Percentiles rank a stretch among this genome's conserved stretches.
These are phyloP conservation scores for Iselma pallidipennis DNA, from an alignment of 2,888 invertebrate species.

Conservation along the genomic window DNA sequence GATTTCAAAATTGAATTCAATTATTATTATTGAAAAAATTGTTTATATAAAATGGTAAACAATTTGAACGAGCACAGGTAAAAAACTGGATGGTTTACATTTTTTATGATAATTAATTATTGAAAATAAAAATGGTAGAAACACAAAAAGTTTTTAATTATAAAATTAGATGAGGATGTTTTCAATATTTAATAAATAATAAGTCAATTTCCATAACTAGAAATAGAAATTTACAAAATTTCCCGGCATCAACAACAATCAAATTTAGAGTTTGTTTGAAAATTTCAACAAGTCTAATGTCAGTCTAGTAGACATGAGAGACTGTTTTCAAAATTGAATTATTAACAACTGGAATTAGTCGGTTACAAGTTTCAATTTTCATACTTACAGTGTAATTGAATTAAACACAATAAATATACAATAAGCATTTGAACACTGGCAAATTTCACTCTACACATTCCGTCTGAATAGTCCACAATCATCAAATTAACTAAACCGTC, in stretches of 20 bases:
- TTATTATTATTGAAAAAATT: too few relatives aligned
- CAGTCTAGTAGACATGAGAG: neutral
- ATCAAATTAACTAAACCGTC: constrained; percentile 8
- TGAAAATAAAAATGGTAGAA: too few relatives aligned
- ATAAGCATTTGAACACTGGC: constrained; percentile 7
- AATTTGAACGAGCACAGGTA: too few relatives aligned
- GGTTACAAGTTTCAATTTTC: neutral
- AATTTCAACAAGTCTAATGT: neutral
- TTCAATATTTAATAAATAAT: too few relatives aligned
- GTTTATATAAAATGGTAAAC: too few relatives aligned
- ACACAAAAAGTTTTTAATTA: too few relatives aligned
- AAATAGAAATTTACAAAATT: neutral
- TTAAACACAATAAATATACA: constrained; percentile 12
- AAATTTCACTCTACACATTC: constrained; percentile 17
- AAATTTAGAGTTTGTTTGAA: neutral
- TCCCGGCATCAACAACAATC: neutral
- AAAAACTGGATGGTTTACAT: too few relatives aligned
- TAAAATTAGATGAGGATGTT: too few relatives aligned
- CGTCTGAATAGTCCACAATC: constrained; percentile 19
- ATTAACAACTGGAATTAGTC: neutral
- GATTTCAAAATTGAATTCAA: too few relatives aligned
- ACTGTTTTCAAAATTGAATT: neutral
- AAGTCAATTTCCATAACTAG: too few relatives aligned
- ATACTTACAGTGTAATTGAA: constrained; percentile 13
- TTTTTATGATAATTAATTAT: too few relatives aligned